Evolutionary conservation across 37 sponge, comb jelly and placozoan species (phyloP), one percentile per base, ranked within the genome.

Genomic region (Oscarella lobularis): DNA sequence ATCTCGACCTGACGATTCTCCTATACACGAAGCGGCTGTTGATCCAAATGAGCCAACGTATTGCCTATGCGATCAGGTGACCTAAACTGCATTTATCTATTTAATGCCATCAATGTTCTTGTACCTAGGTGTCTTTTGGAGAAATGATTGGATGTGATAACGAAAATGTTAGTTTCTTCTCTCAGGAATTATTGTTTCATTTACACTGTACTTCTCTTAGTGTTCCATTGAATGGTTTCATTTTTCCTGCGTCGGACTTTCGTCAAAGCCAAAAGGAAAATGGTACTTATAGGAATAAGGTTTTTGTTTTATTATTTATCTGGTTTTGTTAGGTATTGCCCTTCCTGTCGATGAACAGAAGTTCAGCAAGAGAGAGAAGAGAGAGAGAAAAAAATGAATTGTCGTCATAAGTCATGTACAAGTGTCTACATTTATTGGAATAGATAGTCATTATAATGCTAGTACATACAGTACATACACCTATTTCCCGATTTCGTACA

Each of bases 111-210:
- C 60, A 48, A 48, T 48, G 60, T 48, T 48, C 20, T 20, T 48
- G 60, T 81, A 1, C 69, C 0, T 66, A 83, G 84, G 84, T 85
- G 27, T 90, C 91, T 31, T 90, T 82, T 84, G 91, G 91, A 31
- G 87, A 90, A 78, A 91, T 91, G 92, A 88, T 91, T 82, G 92
- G 92, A 29, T 91, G 92, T 76, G 92, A 91, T 70, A 91, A 91
- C 55, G 31, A 72, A 39, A 88, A 91, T 39, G 84, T 83, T 4
- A 83, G 84, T 39, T 31, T n/a, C 38, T n/a, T 66, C 60, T 54
- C 3, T 3, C 75, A 78, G 27, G 70, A 20, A 76, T 39, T 31
- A n/a, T 36, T 1, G 3, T 36, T 77, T 76, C 32, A 78, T 33
- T 35, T 78, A 3, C 33, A 3, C 66, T 33, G 6, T 77, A 33